Conservation (phyloP, 2,113 vertebrate species). For the Pseudopipra pipra region DNA sequence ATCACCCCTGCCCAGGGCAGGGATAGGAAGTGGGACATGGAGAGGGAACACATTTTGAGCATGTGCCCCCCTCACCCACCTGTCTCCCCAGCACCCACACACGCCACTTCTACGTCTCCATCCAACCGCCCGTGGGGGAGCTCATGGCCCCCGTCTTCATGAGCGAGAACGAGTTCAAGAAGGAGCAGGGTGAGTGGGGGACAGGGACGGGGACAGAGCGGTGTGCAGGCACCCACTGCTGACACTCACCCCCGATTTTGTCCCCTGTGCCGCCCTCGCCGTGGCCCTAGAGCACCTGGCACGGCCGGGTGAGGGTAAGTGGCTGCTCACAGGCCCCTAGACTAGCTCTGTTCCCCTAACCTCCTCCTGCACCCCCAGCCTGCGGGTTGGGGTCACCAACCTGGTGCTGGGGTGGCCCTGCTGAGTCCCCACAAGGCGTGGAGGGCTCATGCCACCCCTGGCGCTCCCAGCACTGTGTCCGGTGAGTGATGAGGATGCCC, state of each 20-base stretch:
- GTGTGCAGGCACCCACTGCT: accelerated
- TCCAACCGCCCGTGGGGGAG: slow-evolving; percentile 95
- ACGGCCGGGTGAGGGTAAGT: slow-evolving; percentile 49
- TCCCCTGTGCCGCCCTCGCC: neutral
- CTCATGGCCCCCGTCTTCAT: slow-evolving; percentile 92
- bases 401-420: neutral
- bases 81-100: slow-evolving; percentile 83
- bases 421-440: accelerated
- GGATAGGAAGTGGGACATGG: accelerated
- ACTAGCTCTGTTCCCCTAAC: neutral
- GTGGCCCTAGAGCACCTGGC: slow-evolving; percentile 46
- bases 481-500: neutral
- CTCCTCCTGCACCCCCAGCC: neutral
- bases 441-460: neutral
- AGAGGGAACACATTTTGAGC: neutral
- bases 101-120: slow-evolving; percentile 92
- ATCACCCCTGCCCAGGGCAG: neutral
- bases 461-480: accelerated
- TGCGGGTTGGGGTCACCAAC: neutral
- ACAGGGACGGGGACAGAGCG: accelerated
- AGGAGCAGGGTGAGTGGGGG: slow-evolving; percentile 88
- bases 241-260: neutral
- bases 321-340: neutral
- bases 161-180: slow-evolving; percentile 96
- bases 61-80: accelerated